Percentiles rank a stretch among this genome's conserved stretches.
phyloP scores from a whole-genome alignment of 64 coral and sea anemone species.

The Montipora capricornis region DNA sequence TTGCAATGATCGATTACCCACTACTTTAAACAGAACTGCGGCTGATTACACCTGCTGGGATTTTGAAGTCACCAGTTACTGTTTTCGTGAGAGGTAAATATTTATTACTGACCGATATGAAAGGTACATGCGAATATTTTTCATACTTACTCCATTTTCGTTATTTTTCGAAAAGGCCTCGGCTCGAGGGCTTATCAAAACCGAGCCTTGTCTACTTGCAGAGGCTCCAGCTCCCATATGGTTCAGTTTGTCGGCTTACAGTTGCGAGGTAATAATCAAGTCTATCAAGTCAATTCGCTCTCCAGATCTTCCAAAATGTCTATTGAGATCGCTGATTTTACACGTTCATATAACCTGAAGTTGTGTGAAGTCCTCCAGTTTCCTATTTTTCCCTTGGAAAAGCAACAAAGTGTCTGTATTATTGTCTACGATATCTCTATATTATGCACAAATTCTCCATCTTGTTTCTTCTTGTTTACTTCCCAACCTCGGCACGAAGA shows the following conservation, averaged over 20 bases:
- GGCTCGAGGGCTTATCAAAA: constrained; percentile 26
- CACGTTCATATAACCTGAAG: not conserved
- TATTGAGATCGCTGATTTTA: not conserved
- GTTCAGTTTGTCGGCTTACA: not conserved
- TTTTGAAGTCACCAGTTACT: too few species aligned
- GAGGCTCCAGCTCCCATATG: not conserved
- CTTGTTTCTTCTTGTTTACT: not conserved
- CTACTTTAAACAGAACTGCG: too few species aligned
- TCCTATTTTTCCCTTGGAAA: not conserved
- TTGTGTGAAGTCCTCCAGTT: not conserved
- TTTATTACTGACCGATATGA: too few species aligned
- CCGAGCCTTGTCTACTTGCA: constrained; percentile 7
- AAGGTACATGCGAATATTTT: too few species aligned
- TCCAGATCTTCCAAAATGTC: too few species aligned
- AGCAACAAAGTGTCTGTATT: not conserved
- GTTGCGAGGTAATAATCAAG: too few species aligned
- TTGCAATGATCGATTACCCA: too few species aligned
- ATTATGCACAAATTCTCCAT: too few species aligned
- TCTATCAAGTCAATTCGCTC: too few species aligned
- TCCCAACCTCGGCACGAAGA: not conserved
- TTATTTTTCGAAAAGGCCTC: constrained; percentile 6
- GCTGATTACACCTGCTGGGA: too few species aligned
- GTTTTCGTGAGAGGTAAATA: too few species aligned
- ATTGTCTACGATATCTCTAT: not conserved
- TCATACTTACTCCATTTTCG: constrained; percentile 5